Percentiles rank a stretch among this genome's conserved stretches.
These are phyloP conservation scores for Thera obeliscata DNA, from an alignment of 2,888 invertebrate species.

Conservation along the genomic window DNA sequence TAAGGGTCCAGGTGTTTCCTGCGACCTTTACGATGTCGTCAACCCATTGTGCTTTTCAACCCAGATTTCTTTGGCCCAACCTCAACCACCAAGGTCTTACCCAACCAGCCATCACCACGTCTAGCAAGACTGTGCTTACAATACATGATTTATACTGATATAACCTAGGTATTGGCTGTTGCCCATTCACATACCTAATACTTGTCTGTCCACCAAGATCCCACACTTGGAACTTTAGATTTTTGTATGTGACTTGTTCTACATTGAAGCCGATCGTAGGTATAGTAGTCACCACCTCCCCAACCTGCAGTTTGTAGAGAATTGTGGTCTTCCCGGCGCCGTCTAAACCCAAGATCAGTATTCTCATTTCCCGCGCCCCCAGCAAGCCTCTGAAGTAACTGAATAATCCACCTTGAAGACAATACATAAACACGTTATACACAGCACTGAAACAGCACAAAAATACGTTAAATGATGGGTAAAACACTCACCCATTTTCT, in stretches of 20 bases:
- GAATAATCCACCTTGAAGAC: slow-evolving; percentile 93
- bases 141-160: too few relatives aligned
- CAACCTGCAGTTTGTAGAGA: slow-evolving; percentile 98
- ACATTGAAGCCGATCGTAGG: slow-evolving; percentile 99
- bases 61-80: too few relatives aligned
- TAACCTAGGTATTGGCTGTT: slow-evolving; percentile 40
- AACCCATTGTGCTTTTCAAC: too few relatives aligned
- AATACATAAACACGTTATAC: slow-evolving; percentile 31
- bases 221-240: slow-evolving; percentile 99
- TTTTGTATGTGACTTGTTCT: slow-evolving; percentile 99
- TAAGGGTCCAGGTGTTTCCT: too few relatives aligned
- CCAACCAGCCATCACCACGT: too few relatives aligned
- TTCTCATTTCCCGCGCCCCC: slow-evolving; percentile 98
- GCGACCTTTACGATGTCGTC: too few relatives aligned
- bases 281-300: slow-evolving; percentile 99
- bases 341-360: slow-evolving; percentile 98
- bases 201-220: slow-evolving; percentile 99
- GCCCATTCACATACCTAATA: slow-evolving; percentile 89
- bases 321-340: slow-evolving; percentile 99
- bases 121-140: too few relatives aligned
- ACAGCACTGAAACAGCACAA: slow-evolving; percentile 34
- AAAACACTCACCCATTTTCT: slow-evolving; percentile 75
- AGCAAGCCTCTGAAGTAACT: slow-evolving; percentile 98
- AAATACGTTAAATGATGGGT: slow-evolving; percentile 48
- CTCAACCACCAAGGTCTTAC: too few relatives aligned